A percentile compares a stretch with the other conserved stretches of the same genome.
Conservation (phyloP, 2,797 vertebrate genomes). For the Acanthurus lineatus region DNA sequence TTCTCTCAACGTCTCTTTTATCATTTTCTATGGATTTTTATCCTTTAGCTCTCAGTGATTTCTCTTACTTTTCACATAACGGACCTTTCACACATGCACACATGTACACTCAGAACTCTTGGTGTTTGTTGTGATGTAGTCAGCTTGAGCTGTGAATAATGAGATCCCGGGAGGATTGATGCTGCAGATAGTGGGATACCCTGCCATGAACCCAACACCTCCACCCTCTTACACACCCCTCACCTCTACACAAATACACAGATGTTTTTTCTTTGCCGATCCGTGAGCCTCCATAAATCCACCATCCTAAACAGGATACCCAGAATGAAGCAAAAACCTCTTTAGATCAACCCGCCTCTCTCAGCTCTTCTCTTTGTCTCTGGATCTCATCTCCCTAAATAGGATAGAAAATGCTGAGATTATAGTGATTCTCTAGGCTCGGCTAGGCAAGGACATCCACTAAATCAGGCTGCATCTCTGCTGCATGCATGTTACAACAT, state of each 20-base stretch:
- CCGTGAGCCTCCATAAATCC: slow-evolving; percentile 33
- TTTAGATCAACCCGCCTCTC: slow-evolving; percentile 31
- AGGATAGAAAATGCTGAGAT: slow-evolving; percentile 46
- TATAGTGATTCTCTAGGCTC: slow-evolving; percentile 33
- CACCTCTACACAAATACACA: slow-evolving; percentile 14
- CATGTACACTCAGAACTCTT: slow-evolving; percentile 6
- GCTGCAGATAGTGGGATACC: slow-evolving; percentile 47
- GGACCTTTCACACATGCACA: slow-evolving; percentile 25
- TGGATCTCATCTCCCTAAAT: slow-evolving; percentile 50
- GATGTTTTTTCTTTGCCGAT: slow-evolving; percentile 14
- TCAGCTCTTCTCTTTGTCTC: slow-evolving; percentile 40
- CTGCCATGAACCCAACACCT: slow-evolving; percentile 43
- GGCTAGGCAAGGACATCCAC: slow-evolving; percentile 14
- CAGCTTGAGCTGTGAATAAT: slow-evolving; percentile 72
- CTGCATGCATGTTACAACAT: slow-evolving; percentile 19
- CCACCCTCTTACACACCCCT: background rate
- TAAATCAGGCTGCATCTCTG: slow-evolving; percentile 43
- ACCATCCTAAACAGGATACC: slow-evolving; percentile 36
- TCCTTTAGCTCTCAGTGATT: slow-evolving; percentile 15
- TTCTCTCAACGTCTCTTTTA: slow-evolving; percentile 27
- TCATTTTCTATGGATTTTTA: slow-evolving; percentile 34
- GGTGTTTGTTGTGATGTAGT: slow-evolving; percentile 58
- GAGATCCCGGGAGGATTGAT: slow-evolving; percentile 72
- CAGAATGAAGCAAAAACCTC: slow-evolving; percentile 37
- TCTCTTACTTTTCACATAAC: slow-evolving; percentile 26